phyloP scores from a whole-genome alignment of 2,888 invertebrate genomes.

The Theretra japonica region DNA sequence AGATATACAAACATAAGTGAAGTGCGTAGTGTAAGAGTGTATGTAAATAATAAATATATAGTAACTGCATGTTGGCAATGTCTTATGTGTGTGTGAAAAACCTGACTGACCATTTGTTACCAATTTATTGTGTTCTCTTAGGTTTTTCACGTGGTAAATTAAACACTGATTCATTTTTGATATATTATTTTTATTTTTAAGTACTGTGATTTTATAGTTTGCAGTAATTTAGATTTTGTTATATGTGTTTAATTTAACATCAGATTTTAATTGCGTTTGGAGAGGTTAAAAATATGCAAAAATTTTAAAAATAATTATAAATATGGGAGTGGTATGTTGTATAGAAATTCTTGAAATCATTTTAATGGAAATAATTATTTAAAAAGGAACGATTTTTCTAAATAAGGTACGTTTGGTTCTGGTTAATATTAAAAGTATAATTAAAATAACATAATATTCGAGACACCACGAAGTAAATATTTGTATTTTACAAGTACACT shows the following conservation, averaged over 20 bases:
- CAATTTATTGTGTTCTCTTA: constrained; percentile 8
- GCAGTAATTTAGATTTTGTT: too few relatives aligned
- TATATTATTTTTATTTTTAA: too few relatives aligned
- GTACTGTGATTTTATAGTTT: too few relatives aligned
- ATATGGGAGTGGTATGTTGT: too few relatives aligned
- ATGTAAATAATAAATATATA: constrained; percentile 31
- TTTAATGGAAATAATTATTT: too few relatives aligned
- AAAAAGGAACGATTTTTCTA: too few relatives aligned
- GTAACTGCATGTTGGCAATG: constrained; percentile 72
- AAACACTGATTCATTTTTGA: neutral
- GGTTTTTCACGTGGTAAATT: neutral
- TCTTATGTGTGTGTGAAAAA: constrained; percentile 47
- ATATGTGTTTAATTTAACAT: neutral
- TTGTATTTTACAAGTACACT: too few relatives aligned
- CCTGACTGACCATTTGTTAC: neutral
- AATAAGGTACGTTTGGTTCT: too few relatives aligned
- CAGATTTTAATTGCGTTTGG: neutral
- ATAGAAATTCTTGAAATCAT: too few relatives aligned
- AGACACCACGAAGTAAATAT: too few relatives aligned
- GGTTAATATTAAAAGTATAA: too few relatives aligned
- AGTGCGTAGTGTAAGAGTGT: constrained; percentile 32
- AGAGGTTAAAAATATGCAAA: neutral
- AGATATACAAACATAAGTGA: constrained; percentile 34
- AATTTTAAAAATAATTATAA: neutral
- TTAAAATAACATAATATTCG: too few relatives aligned